Conservation (phyloP, 1,140 invertebrate species). For the Zaprionus inermis region DNA sequence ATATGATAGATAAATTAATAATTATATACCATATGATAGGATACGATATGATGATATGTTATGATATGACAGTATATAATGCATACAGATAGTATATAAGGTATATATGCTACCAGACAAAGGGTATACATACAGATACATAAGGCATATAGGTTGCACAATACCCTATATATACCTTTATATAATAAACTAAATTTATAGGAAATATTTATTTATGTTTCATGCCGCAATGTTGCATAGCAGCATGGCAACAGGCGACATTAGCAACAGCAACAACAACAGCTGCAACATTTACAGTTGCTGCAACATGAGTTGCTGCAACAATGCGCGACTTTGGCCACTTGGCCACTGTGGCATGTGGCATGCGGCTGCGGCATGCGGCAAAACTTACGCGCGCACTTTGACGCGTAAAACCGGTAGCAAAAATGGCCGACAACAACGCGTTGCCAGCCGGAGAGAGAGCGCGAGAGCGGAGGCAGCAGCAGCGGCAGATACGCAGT, state of each 20-base stretch:
- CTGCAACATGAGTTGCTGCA: conserved; percentile 46
- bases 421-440: conserved; percentile 66
- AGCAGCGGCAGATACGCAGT: conserved; percentile 57
- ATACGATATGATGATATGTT: no score
- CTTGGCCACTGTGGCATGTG: conserved; percentile 60
- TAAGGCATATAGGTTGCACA: no score
- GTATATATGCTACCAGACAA: no score
- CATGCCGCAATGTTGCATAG: neutral
- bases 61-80: no score
- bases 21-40: neutral
- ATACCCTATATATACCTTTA: no score
- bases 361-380: conserved; percentile 68
- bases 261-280: conserved; percentile 14
- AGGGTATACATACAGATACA: no score
- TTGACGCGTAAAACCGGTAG: conserved; percentile 80
- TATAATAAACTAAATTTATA: no score
- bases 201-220: neutral
- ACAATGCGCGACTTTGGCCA: conserved; percentile 42
- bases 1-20: neutral
- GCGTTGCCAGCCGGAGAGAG: conserved; percentile 33
- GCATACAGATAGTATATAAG: no score
- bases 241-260: conserved; percentile 23
- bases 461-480: conserved; percentile 55
- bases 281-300: conserved; percentile 13
- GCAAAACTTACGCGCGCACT: conserved; percentile 78